Base-by-base conservation (phyloP, 2,113 vertebrate genomes). In the Triplophysa rosa region DNA sequence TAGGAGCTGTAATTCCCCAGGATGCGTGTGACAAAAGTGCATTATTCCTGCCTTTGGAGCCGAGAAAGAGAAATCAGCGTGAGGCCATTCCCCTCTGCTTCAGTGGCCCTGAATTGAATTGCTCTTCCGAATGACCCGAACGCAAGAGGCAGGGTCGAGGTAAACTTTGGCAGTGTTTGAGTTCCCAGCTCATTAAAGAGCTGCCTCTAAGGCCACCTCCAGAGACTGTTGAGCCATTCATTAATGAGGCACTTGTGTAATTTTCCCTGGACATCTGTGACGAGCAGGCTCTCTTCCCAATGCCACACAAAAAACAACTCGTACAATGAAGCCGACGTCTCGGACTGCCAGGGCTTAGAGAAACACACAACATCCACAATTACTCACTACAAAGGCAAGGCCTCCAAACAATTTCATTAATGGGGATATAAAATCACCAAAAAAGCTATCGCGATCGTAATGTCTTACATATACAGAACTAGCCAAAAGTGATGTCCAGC, bases 131-230 rank as follows among this genome's bases (percentile, higher is more conserved):
- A 80, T 84, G 83, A 84, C 83, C 83, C 83, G 64, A 81, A 77
- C 81, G 80, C 81, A 84, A 82, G 83, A 84, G 77, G 77, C 83
- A 84, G 83, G 83, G 83, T 84, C 77, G 78, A 81, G 67, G 83
- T 82, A 84, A 84, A 84, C 83, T 84, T 79, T 84, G 83, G 80
- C 83, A 82, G 80, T 84, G 80, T 84, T 84, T 84, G 81, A 81
- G 83, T 84, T 84, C 83, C 83, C 83, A 84, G 83, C 83, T 82
- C 83, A 82, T 84, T 84, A 84, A 84, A 79, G 83, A 77, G 74
- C 80, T 79, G 83, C 80, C 77, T 84, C 83, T 65, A 71, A 79
- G 83, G 80, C 83, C 80, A 82, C 83, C 83, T 84, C 83, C 83
- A 40, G 83, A 82, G 83, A 79, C 77, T 73, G 77, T 78, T 84